Evolutionary conservation across 2,113 vertebrate genomes (phyloP).

Genomic region (Cyphomyrus plagiostoma): DNA sequence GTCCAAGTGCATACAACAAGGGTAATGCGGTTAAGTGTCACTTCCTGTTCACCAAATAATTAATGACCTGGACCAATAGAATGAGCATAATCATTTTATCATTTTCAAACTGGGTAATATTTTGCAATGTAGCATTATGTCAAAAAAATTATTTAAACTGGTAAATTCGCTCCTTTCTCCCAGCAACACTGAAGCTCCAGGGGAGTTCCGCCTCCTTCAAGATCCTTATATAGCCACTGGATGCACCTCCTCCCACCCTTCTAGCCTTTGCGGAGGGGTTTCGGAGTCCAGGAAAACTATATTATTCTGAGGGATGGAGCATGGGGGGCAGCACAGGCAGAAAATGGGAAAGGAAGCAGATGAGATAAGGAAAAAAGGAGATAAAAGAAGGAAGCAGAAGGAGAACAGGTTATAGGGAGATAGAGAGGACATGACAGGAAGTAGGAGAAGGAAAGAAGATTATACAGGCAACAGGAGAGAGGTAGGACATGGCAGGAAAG

Average conservation of each 20-base stretch:
- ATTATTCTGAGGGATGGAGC: neutral
- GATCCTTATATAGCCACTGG: slow-evolving; percentile 9
- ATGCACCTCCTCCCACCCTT: slow-evolving; percentile 12
- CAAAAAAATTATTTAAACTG: neutral
- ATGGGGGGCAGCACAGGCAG: neutral
- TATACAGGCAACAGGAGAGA: neutral
- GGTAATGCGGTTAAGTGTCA: neutral
- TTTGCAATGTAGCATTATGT: neutral
- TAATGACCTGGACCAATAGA: neutral
- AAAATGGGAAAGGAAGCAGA: neutral
- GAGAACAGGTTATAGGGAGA: neutral
- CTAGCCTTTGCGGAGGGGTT: neutral
- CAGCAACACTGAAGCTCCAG: slow-evolving; percentile 3
- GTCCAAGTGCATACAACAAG: neutral
- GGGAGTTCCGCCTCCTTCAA: slow-evolving; percentile 3
- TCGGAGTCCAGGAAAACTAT: neutral
- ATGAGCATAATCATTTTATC: neutral
- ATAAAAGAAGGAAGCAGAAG: neutral
- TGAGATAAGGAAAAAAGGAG: neutral
- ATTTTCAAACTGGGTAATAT: neutral
- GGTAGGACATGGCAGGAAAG: neutral
- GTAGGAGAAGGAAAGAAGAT: neutral
- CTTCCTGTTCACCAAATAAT: neutral
- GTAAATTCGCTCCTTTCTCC: neutral
- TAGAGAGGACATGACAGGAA: neutral